phyloP scores from a whole-genome alignment of 2,113 vertebrate genomes.

The Pardalotus punctatus region DNA sequence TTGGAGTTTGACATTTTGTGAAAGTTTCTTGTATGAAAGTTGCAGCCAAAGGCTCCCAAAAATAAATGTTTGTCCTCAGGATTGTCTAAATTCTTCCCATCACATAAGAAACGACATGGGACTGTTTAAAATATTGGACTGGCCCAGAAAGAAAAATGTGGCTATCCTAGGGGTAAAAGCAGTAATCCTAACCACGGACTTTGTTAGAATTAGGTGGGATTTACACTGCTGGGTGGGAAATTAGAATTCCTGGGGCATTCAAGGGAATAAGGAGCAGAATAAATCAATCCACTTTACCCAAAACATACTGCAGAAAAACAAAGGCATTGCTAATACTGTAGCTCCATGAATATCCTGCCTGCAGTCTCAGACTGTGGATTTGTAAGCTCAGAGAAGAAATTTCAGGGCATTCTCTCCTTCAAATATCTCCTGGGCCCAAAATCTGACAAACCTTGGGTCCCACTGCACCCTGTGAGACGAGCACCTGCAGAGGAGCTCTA shows the following conservation, averaged over 20 bases:
- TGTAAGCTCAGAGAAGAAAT: not conserved
- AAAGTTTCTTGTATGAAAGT: not conserved
- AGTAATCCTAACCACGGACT: not conserved
- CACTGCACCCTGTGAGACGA: not conserved
- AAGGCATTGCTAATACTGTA: not conserved
- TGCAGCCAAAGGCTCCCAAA: not conserved
- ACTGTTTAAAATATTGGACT: not conserved
- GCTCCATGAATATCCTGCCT: not conserved
- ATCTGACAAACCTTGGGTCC: not conserved
- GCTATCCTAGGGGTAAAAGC: not conserved
- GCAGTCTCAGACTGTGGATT: not conserved
- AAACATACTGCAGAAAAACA: not conserved
- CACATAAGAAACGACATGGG: accelerated
- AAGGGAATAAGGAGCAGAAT: not conserved
- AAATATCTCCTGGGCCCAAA: not conserved
- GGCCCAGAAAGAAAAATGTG: not conserved
- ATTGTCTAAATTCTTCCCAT: not conserved
- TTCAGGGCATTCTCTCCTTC: not conserved
- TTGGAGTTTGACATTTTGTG: not conserved
- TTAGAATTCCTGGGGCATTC: not conserved
- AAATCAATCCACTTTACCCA: not conserved
- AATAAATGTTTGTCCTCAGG: not conserved
- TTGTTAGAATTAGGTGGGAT: not conserved
- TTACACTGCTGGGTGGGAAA: not conserved
- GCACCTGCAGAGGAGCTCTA: not conserved